Conservation (phyloP, 1,140 invertebrate species). For the Drosophila dunni region DNA sequence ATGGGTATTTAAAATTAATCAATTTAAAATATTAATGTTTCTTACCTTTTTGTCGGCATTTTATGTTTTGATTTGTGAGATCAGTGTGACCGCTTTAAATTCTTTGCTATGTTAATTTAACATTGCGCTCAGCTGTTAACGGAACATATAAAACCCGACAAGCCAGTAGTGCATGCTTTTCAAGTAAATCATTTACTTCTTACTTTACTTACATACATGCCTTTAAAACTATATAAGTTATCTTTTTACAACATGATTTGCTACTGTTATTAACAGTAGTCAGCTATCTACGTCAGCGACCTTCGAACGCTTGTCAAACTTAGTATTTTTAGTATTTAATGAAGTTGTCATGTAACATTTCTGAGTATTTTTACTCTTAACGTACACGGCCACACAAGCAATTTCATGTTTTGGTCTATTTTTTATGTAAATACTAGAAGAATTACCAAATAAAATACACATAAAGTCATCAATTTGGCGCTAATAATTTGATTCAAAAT, state of each 20-base stretch:
- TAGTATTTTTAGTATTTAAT: constrained; percentile 39
- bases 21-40: background rate
- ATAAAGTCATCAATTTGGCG: constrained; percentile 34
- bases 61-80: background rate
- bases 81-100: no score
- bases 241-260: background rate
- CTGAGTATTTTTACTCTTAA: background rate
- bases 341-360: background rate
- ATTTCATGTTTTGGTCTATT: constrained; percentile 44
- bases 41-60: constrained; percentile 45
- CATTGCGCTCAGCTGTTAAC: no score
- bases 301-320: background rate
- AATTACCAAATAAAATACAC: constrained; percentile 54
- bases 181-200: background rate
- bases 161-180: no score
- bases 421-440: constrained; percentile 58
- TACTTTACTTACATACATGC: background rate
- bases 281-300: background rate
- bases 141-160: no score
- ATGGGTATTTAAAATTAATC: background rate
- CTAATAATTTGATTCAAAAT: constrained; percentile 46
- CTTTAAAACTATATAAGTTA: background rate
- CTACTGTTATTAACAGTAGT: background rate
- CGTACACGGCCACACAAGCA: constrained; percentile 23
- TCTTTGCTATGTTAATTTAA: no score